Evolutionary conservation across 2,888 invertebrate genomes (phyloP), one percentile per base, ranked within the genome.

Genomic region (Marasmarcha lunaedactyla): DNA sequence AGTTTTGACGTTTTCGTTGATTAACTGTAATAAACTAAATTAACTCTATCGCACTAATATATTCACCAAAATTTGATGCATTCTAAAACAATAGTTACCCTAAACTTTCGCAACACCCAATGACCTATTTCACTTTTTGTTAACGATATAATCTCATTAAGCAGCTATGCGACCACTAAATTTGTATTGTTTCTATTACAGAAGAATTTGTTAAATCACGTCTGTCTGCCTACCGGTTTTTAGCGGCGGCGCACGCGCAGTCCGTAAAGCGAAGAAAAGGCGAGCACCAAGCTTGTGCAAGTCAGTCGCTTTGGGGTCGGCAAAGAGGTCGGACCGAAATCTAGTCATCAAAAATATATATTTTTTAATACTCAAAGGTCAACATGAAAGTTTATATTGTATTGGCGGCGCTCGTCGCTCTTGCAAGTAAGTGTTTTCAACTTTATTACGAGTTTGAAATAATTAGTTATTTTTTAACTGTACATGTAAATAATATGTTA

Each of bases 341-440:
- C 81, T 81, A 81, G 81, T 81, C 81, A 83, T 71, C 30, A 34
- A 66, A 66, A 58, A 59, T 58, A 62, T 62, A 60, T 50, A 54
- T 59, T 59, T 66, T 59, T 58, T 51, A 48, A 55, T 57, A 59
- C 63, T 55, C 54, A 71, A 73, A 71, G 63, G 61, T 70, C 78
- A 77, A 50, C 65, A 83, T 83, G 83, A 83, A 79, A 81, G 81
- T 81, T 76, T 78, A 81, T 73, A 71, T 83, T 66, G 76, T 77
- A 46, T 56, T 83, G 55, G 65, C 78, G 55, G 73, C 81, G 46
- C 66, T 65, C 54, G 60, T 76, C 54, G 78, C 81, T 49, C 51
- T 83, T 55, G 79, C 83, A 62, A 78, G 83, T 83, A 69, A 83
- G 81, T 78, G 57, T 55, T 38, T 38, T 41, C 38, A 36, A 20